Percentiles rank a stretch among this genome's conserved stretches.
Conservation (phyloP, 2,797 vertebrate genomes). For the Eupleurogrammus muticus region DNA sequence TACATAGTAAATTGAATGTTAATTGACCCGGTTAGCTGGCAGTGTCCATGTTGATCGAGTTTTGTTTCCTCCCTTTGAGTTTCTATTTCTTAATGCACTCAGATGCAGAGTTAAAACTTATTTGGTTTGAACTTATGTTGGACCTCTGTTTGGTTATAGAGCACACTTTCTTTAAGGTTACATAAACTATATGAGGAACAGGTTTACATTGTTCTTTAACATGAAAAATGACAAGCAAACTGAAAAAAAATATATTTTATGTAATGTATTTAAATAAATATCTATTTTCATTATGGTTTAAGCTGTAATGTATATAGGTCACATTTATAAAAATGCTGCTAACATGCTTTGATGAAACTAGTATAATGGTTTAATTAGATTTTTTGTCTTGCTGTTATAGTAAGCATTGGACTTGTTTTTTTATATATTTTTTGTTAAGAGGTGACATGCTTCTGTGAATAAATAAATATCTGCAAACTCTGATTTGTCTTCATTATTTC, state of each 20-base stretch:
- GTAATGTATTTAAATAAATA: slow-evolving; percentile 3
- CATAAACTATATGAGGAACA: not conserved
- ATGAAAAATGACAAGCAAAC: not conserved
- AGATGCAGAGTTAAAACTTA: not conserved
- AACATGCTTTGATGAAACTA: not conserved
- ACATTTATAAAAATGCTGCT: slow-evolving; percentile 4
- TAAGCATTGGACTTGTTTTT: slow-evolving; percentile 4
- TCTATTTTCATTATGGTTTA: slow-evolving; percentile 29
- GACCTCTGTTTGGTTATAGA: slow-evolving; percentile 4
- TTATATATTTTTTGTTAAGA: slow-evolving; percentile 26
- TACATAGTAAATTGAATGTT: not conserved
- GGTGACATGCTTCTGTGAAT: slow-evolving; percentile 23
- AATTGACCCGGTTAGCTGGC: not conserved
- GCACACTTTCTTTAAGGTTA: slow-evolving; percentile 9
- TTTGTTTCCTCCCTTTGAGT: slow-evolving; percentile 25
- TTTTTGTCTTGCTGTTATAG: slow-evolving; percentile 5
- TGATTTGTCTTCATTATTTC: not conserved
- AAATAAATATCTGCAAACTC: slow-evolving; percentile 32
- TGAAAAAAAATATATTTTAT: slow-evolving; percentile 8
- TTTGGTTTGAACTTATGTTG: not conserved
- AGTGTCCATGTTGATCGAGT: slow-evolving; percentile 11
- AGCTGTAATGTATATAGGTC: not conserved
- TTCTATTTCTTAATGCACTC: slow-evolving; percentile 27
- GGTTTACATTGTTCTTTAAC: slow-evolving; percentile 39
- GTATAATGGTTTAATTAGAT: slow-evolving; percentile 2